Conservation (phyloP, 2,888 invertebrate species). For the Lobophora halterata region DNA sequence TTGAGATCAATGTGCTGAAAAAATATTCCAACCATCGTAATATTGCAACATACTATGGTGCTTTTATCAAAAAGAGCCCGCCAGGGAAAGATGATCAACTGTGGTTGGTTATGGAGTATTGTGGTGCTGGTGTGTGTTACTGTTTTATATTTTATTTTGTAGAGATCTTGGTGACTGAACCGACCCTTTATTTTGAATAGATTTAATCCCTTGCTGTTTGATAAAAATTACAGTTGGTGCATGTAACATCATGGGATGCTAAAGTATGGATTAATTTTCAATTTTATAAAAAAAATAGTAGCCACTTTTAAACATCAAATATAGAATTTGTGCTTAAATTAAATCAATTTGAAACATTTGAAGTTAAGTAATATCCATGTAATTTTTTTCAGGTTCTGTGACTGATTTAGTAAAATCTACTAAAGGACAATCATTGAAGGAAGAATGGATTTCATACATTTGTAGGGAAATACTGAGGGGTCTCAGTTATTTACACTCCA, state of each 20-base stretch:
- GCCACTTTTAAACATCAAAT: too few species aligned
- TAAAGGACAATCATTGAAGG: slow-evolving; percentile 98
- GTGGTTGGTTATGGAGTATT: slow-evolving; percentile 99
- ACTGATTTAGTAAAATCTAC: slow-evolving; percentile 99
- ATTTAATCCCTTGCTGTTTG: too few species aligned
- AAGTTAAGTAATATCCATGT: neutral
- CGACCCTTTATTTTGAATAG: too few species aligned
- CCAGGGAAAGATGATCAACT: slow-evolving; percentile 99
- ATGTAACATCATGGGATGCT: too few species aligned
- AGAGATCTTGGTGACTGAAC: too few species aligned
- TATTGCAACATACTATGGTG: slow-evolving; percentile 99
- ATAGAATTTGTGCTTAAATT: too few species aligned
- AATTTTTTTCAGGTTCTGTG: slow-evolving; percentile 86
- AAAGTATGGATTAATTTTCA: too few species aligned
- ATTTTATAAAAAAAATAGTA: too few species aligned
- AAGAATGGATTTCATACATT: slow-evolving; percentile 99
- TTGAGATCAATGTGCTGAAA: slow-evolving; percentile 99
- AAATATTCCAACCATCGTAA: slow-evolving; percentile 99
- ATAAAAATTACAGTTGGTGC: too few species aligned
- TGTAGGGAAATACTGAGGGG: slow-evolving; percentile 97
- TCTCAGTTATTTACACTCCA: slow-evolving; percentile 97
- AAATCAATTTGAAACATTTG: too few species aligned
- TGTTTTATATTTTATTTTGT: slow-evolving; percentile 3
- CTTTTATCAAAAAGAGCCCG: slow-evolving; percentile 99
- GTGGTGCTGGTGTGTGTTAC: slow-evolving; percentile 90